These are phyloP conservation scores for Stegastes partitus DNA, from an alignment of 2,113 vertebrate genomes.

Conservation along the genomic window DNA sequence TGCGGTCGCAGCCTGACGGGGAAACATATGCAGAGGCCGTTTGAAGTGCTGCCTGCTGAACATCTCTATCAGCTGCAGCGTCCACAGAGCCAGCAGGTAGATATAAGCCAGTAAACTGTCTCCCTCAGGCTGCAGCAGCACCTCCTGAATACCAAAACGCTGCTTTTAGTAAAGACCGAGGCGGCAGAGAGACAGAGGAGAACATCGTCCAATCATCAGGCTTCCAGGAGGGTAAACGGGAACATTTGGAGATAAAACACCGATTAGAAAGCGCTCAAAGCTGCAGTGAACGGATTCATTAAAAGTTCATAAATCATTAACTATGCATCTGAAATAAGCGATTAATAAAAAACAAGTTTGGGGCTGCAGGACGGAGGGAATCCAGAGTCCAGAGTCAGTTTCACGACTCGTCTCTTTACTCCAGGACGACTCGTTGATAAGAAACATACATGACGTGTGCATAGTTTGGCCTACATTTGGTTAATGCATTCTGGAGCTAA, in stretches of 20 bases:
- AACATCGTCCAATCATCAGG: not conserved
- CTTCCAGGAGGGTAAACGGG: not conserved
- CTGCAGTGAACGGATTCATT: not conserved
- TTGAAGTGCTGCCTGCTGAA: constrained; percentile 56
- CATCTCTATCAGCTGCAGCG: constrained; percentile 54
- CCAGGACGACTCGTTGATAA: too few relatives aligned
- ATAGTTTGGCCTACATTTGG: too few relatives aligned
- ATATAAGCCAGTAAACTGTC: constrained; percentile 72
- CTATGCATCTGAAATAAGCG: too few relatives aligned
- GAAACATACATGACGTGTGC: too few relatives aligned
- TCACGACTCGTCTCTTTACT: too few relatives aligned
- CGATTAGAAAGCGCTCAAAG: not conserved
- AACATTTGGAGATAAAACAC: not conserved
- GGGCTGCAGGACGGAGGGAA: not conserved
- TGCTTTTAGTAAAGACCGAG: constrained; percentile 50
- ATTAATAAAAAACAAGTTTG: not conserved
- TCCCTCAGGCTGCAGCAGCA: constrained; percentile 70
- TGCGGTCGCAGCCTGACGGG: not conserved
- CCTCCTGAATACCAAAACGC: constrained; percentile 73
- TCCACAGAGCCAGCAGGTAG: constrained; percentile 42
- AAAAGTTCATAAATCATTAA: not conserved
- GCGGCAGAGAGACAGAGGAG: not conserved
- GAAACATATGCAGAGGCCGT: constrained; percentile 21
- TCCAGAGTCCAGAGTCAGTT: not conserved
- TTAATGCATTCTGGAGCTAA: too few relatives aligned